phyloP scores from a whole-genome alignment of 2,888 invertebrate species.

The Argyra leucocephala region DNA sequence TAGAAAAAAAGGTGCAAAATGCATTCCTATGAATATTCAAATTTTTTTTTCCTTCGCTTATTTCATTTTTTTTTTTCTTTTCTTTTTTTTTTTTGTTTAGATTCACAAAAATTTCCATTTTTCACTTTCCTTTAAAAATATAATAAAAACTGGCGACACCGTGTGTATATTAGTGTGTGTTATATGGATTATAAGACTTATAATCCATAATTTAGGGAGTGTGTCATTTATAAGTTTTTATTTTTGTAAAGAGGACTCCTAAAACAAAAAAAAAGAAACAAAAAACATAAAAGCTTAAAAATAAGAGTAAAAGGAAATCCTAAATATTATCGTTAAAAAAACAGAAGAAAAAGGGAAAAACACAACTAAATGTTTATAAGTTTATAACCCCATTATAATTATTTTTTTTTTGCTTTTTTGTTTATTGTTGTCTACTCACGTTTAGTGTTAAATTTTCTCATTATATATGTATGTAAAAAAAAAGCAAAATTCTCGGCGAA shows the following conservation, averaged over 20 bases:
- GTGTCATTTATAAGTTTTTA: slow-evolving; percentile 1
- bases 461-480: no score
- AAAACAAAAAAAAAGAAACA: not conserved
- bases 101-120: no score
- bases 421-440: no score
- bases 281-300: not conserved
- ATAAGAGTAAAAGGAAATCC: not conserved
- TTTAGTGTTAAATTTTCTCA: no score
- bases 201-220: slow-evolving; percentile 5
- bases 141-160: no score
- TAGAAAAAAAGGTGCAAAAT: not conserved
- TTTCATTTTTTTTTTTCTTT: not conserved
- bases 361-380: not conserved
- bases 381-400: slow-evolving; percentile 6
- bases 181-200: not conserved
- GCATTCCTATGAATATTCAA: not conserved
- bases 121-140: no score
- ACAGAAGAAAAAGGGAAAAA: not conserved
- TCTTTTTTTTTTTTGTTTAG: not conserved
- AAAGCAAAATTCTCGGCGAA: not conserved
- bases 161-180: not conserved
- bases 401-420: not conserved
- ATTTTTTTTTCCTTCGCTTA: not conserved
- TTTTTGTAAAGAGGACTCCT: not conserved
- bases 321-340: not conserved